Conservation (phyloP, 2,888 invertebrate species). For the Aleiodes testaceus region DNA sequence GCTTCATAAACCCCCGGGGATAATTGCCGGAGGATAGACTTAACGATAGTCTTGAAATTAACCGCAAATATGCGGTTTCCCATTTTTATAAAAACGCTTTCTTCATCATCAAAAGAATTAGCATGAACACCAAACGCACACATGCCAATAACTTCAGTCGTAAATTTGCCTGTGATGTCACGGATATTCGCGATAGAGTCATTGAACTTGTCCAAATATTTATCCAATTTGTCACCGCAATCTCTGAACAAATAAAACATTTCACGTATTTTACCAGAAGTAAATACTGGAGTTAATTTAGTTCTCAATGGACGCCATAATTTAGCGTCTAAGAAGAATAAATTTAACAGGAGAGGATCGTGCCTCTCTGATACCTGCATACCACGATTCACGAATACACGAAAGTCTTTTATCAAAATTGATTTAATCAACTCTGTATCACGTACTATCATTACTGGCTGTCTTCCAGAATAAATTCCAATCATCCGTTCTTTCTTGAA, state of each 20-base stretch:
- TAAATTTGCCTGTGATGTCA: slow-evolving; percentile 69
- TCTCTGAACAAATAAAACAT: slow-evolving; percentile 72
- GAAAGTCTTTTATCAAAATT: slow-evolving; percentile 48
- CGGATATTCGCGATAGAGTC: slow-evolving; percentile 55
- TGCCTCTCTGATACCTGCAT: slow-evolving; percentile 38
- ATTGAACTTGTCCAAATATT: slow-evolving; percentile 31
- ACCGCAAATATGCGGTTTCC: slow-evolving; percentile 60
- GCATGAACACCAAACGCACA: slow-evolving; percentile 73
- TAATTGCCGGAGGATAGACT: neutral
- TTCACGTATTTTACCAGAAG: slow-evolving; percentile 73
- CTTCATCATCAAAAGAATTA: slow-evolving; percentile 65
- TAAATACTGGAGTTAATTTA: slow-evolving; percentile 73
- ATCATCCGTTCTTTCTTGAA: slow-evolving; percentile 55
- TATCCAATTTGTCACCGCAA: slow-evolving; percentile 62
- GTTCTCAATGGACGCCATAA: slow-evolving; percentile 73
- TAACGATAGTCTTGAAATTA: neutral
- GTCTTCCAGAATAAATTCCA: slow-evolving; percentile 62
- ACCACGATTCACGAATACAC: slow-evolving; percentile 45
- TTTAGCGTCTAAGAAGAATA: slow-evolving; percentile 66
- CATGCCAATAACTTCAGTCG: slow-evolving; percentile 73
- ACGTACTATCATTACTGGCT: slow-evolving; percentile 38
- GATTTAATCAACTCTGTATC: slow-evolving; percentile 44
- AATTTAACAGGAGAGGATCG: slow-evolving; percentile 66
- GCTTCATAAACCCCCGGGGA: slow-evolving; percentile 54
- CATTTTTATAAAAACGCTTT: slow-evolving; percentile 69